A percentile compares a stretch with the other conserved stretches of the same genome.
phyloP scores from a whole-genome alignment of 2,888 invertebrate species.

The Napeogenes sylphis region DNA sequence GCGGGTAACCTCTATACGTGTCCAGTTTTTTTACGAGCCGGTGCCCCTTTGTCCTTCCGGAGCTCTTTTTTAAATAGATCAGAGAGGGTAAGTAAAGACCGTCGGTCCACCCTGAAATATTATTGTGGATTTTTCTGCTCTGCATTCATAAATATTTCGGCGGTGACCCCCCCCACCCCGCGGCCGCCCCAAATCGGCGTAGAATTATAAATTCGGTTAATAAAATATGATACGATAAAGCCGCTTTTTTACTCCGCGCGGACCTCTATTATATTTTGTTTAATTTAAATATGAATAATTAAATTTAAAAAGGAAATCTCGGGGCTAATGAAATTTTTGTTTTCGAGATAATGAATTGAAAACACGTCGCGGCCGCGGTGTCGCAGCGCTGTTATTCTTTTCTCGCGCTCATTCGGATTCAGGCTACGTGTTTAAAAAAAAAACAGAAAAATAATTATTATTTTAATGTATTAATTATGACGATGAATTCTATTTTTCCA shows the following conservation, averaged over 20 bases:
- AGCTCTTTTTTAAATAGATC: constrained; percentile 77
- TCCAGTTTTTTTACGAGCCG: constrained; percentile 73
- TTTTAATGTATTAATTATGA: constrained; percentile 70
- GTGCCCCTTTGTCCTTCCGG: constrained; percentile 75
- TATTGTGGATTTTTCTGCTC: constrained; percentile 78
- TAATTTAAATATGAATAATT: constrained; percentile 79
- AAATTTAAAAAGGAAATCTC: constrained; percentile 76
- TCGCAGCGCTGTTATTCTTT: constrained; percentile 68
- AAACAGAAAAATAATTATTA: constrained; percentile 47
- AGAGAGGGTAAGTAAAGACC: constrained; percentile 73
- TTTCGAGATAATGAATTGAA: constrained; percentile 78
- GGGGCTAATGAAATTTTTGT: constrained; percentile 76
- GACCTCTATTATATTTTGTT: constrained; percentile 77
- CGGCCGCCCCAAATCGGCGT: constrained; percentile 63
- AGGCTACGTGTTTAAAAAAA: constrained; percentile 60
- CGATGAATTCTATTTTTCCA: constrained; percentile 59
- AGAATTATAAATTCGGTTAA: constrained; percentile 77
- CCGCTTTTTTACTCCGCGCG: constrained; percentile 60
- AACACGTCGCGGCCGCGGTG: constrained; percentile 66
- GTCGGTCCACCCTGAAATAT: constrained; percentile 73
- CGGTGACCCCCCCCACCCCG: constrained; percentile 42
- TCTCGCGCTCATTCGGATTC: constrained; percentile 71
- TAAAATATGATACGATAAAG: constrained; percentile 78
- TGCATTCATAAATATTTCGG: constrained; percentile 76
- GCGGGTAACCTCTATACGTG: constrained; percentile 70